phyloP scores from a whole-genome alignment of 1,140 invertebrate genomes.

The Berghia stephanieae region DNA sequence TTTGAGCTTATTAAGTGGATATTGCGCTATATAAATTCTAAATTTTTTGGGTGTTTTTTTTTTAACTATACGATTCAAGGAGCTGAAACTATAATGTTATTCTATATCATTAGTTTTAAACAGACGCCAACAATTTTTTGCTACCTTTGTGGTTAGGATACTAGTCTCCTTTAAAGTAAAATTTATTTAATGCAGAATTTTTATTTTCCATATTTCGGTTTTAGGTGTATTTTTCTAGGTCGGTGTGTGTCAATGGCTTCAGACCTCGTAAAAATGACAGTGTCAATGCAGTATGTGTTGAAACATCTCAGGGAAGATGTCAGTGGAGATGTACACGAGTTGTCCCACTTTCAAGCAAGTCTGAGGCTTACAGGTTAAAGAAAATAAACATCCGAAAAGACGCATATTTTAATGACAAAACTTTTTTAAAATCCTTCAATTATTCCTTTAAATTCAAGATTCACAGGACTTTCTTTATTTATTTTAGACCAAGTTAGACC shows the following conservation, averaged over 20 bases:
- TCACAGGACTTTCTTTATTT: not conserved
- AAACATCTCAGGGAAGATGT: slow-evolving; percentile 55
- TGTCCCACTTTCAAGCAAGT: slow-evolving; percentile 32
- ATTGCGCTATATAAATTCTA: too few species aligned
- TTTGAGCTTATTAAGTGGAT: too few species aligned
- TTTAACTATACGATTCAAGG: too few species aligned
- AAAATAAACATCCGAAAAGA: not conserved
- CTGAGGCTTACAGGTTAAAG: slow-evolving; percentile 31
- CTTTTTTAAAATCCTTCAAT: not conserved
- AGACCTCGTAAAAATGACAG: slow-evolving; percentile 50
- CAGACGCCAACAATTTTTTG: too few species aligned
- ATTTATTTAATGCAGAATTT: too few species aligned
- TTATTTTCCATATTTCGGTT: too few species aligned
- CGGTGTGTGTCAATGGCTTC: slow-evolving; percentile 46
- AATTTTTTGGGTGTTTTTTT: too few species aligned
- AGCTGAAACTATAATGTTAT: too few species aligned
- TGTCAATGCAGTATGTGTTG: slow-evolving; percentile 53
- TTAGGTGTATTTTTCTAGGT: slow-evolving; percentile 46
- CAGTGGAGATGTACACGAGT: slow-evolving; percentile 54
- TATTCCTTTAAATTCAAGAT: not conserved
- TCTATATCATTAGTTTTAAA: too few species aligned
- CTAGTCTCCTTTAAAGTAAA: too few species aligned
- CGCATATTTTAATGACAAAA: not conserved
- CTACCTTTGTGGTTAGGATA: too few species aligned
- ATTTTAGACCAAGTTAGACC: not conserved